These are phyloP conservation scores for Pelosia muscerda DNA, from an alignment of 2,888 invertebrate genomes.

Conservation along the genomic window DNA sequence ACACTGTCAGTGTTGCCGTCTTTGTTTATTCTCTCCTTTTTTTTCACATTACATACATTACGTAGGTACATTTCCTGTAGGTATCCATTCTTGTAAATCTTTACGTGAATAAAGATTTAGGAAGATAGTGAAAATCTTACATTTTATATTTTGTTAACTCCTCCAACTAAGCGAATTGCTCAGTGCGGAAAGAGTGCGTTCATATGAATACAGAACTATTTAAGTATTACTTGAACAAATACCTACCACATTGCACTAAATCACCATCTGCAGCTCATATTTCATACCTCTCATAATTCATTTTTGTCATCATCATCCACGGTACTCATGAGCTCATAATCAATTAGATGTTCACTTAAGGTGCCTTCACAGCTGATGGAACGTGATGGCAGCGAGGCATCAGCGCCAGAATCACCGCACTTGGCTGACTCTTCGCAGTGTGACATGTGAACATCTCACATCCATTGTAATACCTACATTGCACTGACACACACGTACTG, in stretches of 20 bases:
- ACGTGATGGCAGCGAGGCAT: not conserved
- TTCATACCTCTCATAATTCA: not conserved
- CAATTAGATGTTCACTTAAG: constrained; percentile 8
- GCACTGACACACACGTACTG: constrained; percentile 6
- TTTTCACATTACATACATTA: not conserved
- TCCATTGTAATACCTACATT: constrained; percentile 13
- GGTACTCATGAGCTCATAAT: constrained; percentile 11
- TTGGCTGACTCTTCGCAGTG: not conserved
- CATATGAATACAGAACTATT: not conserved
- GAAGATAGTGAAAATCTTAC: not conserved
- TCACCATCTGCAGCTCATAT: not conserved
- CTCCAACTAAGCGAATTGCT: not conserved
- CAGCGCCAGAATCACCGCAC: not conserved
- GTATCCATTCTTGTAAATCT: constrained; percentile 12
- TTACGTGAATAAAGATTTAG: constrained; percentile 4
- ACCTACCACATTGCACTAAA: not conserved
- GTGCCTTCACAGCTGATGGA: constrained; percentile 13
- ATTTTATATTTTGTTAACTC: not conserved
- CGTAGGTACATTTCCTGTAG: no score
- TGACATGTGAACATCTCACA: constrained; percentile 1
- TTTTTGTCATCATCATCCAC: constrained; percentile 9
- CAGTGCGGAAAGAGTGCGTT: constrained; percentile 3
- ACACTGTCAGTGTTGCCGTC: not conserved
- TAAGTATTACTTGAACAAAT: not conserved
- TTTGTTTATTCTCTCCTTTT: not conserved